Evolutionary conservation across 1,140 invertebrate genomes (phyloP).

Genomic region (Protaetia brevitarsis): DNA sequence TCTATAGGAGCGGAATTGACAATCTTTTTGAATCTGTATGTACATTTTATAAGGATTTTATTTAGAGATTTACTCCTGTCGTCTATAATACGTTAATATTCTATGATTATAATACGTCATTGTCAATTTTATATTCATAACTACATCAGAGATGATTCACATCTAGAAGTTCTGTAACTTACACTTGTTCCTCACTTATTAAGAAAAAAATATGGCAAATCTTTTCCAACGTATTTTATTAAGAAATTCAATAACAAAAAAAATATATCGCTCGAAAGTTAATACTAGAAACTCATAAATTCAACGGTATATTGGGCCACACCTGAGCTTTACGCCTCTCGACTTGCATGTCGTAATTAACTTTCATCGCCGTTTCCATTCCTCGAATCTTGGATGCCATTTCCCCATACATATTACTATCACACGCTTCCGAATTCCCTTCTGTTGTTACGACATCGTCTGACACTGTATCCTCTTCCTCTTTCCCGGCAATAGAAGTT

Average conservation of each 20-base stretch:
- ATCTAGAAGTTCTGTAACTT: too few relatives aligned
- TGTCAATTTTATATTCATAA: too few relatives aligned
- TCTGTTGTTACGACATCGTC: not conserved
- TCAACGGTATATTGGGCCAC: slow-evolving; percentile 76
- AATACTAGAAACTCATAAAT: slow-evolving; percentile 35
- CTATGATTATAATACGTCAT: too few relatives aligned
- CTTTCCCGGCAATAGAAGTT: not conserved
- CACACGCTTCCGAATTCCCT: slow-evolving; percentile 15
- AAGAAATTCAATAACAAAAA: not conserved
- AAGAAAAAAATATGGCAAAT: too few relatives aligned
- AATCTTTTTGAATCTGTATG: too few relatives aligned
- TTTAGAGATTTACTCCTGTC: too few relatives aligned
- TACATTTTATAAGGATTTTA: too few relatives aligned
- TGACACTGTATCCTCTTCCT: not conserved
- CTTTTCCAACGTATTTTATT: not conserved
- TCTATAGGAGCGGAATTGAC: too few relatives aligned
- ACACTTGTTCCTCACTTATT: too few relatives aligned
- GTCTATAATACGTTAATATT: too few relatives aligned
- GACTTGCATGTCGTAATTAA: slow-evolving; percentile 61
- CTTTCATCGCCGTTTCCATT: slow-evolving; percentile 69
- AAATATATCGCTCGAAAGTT: not conserved
- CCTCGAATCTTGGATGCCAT: slow-evolving; percentile 65
- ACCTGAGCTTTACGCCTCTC: slow-evolving; percentile 61
- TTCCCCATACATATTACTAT: slow-evolving; percentile 56
- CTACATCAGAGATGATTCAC: too few relatives aligned